These are phyloP conservation scores for Tenthredo amoena DNA, from an alignment of 2,888 invertebrate species.

Conservation along the genomic window DNA sequence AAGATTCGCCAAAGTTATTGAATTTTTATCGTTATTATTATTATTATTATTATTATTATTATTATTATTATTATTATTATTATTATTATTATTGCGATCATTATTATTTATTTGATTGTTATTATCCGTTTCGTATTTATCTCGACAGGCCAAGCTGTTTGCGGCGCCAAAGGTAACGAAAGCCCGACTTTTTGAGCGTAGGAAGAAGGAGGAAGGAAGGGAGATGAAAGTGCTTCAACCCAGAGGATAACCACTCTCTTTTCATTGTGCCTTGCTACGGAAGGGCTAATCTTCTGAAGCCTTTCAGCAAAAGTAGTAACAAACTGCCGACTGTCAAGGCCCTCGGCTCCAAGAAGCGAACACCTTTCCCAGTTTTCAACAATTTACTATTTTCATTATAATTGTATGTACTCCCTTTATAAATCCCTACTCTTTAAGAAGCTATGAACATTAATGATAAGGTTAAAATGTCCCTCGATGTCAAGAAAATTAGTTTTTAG, in stretches of 20 bases:
- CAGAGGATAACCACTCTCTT: conserved; percentile 42
- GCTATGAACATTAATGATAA: conserved; percentile 4
- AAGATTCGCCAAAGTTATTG: conserved; percentile 10
- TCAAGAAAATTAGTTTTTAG: background rate
- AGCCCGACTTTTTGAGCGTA: conserved; percentile 1
- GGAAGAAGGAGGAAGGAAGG: background rate
- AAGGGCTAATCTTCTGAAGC: conserved; percentile 48
- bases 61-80: background rate
- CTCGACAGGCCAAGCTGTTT: background rate
- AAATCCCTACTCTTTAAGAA: background rate
- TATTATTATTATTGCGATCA: background rate
- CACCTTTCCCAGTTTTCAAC: conserved; percentile 25
- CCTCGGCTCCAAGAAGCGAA: conserved; percentile 17
- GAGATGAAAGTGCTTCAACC: conserved; percentile 44
- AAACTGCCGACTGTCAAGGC: conserved; percentile 29
- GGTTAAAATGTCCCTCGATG: background rate
- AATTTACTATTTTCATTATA: conserved; percentile 36
- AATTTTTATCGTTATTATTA: conserved; percentile 4
- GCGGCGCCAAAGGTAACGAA: conserved; percentile 21
- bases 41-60: background rate
- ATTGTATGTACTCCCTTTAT: conserved; percentile 19
- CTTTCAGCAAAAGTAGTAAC: conserved; percentile 41
- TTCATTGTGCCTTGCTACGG: conserved; percentile 29
- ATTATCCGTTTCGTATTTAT: background rate
- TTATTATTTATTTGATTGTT: background rate